Conservation (phyloP, 2,888 invertebrate genomes). For the Archaeoteleia sp. region DNA sequence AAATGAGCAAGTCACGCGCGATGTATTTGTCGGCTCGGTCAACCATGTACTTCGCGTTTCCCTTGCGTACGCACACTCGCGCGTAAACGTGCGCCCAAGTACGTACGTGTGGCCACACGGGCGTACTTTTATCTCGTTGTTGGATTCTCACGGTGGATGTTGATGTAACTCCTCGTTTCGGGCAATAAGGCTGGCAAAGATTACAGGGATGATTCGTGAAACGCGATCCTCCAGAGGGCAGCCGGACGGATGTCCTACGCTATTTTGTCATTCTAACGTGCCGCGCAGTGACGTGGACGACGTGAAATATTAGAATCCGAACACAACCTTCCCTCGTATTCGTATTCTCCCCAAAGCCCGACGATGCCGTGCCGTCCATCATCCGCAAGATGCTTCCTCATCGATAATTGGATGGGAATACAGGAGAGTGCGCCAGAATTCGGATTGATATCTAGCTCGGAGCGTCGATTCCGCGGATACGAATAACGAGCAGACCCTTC, state of each 20-base stretch:
- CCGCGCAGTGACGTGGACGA: slow-evolving; percentile 26
- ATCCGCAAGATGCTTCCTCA: slow-evolving; percentile 34
- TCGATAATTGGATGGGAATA: slow-evolving; percentile 36
- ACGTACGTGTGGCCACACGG: too few species aligned
- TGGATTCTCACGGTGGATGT: slow-evolving; percentile 32
- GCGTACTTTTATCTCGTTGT: slow-evolving; percentile 30
- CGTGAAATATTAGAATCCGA: slow-evolving; percentile 48
- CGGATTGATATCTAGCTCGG: too few species aligned
- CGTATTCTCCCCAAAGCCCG: slow-evolving; percentile 15
- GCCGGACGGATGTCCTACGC: slow-evolving; percentile 19
- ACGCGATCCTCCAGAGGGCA: slow-evolving; percentile 48
- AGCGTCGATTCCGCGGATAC: too few species aligned
- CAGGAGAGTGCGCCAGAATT: too few species aligned
- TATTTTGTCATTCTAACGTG: slow-evolving; percentile 50
- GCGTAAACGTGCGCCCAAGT: too few species aligned
- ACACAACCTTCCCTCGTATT: slow-evolving; percentile 26
- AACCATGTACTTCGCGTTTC: not conserved
- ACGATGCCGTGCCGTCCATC: slow-evolving; percentile 29
- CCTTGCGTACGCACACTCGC: too few species aligned
- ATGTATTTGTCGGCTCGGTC: slow-evolving; percentile 34
- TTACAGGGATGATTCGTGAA: slow-evolving; percentile 52
- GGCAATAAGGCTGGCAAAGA: slow-evolving; percentile 47
- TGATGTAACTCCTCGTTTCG: slow-evolving; percentile 38
- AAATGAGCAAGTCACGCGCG: slow-evolving; percentile 48
- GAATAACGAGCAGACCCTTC: too few species aligned